Evolutionary conservation across 2,113 vertebrate genomes (phyloP).

Genomic region (Pipra filicauda): DNA sequence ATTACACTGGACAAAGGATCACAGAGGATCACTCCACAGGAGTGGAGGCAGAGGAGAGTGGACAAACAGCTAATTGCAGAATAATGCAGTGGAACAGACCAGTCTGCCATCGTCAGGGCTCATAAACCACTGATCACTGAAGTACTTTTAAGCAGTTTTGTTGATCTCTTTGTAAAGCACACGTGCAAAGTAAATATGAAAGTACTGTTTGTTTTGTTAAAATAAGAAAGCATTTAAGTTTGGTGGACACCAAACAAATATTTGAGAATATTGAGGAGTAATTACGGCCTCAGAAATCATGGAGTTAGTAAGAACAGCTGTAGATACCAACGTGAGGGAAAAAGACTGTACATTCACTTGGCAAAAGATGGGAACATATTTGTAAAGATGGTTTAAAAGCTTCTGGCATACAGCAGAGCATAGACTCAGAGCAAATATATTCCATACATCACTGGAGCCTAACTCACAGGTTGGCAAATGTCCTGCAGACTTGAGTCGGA

Average conservation of each 20-base stretch:
- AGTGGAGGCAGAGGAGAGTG: background rate
- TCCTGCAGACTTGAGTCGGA: background rate
- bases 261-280: background rate
- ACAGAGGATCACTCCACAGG: background rate
- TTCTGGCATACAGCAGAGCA: constrained; percentile 22
- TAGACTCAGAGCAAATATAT: constrained; percentile 56
- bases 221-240: background rate
- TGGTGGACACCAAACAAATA: background rate
- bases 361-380: constrained; percentile 63
- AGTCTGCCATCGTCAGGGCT: background rate
- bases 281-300: background rate
- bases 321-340: constrained; percentile 56
- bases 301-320: background rate
- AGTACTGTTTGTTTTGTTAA: background rate
- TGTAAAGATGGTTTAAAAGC: constrained; percentile 57
- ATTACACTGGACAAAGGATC: background rate
- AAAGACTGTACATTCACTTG: constrained; percentile 45
- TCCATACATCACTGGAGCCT: constrained; percentile 48
- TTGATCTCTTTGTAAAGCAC: background rate
- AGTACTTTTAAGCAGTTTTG: background rate
- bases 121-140: background rate
- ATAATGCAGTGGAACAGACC: background rate
- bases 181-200: background rate
- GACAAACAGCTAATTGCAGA: background rate
- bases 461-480: constrained; percentile 29